Evolutionary conservation across 1,140 invertebrate genomes (phyloP).

Genomic region (Bathynomus jamesi): DNA sequence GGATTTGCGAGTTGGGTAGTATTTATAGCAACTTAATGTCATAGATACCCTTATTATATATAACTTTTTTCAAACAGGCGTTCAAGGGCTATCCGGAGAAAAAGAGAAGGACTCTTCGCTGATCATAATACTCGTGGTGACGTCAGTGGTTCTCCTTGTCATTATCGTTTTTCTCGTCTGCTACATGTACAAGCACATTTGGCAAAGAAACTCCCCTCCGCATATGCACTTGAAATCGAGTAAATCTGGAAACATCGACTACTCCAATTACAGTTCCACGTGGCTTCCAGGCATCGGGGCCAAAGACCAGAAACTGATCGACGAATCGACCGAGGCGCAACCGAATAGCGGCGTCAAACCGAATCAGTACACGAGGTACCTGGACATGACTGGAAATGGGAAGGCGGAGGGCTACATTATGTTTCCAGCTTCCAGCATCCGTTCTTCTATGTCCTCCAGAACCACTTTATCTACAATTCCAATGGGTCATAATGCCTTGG

Average conservation of each 20-base stretch:
- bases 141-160: neutral
- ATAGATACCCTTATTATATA: no score
- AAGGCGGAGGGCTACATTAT: neutral
- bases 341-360: neutral
- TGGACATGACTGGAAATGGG: neutral
- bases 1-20: no score
- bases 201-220: neutral
- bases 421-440: neutral
- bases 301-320: neutral
- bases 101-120: neutral
- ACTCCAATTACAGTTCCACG: neutral
- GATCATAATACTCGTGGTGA: neutral
- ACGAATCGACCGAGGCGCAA: neutral
- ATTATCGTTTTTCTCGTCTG: neutral
- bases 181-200: neutral
- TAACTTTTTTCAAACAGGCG: no score
- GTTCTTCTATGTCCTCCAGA: neutral
- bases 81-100: neutral
- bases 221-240: neutral
- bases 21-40: no score
- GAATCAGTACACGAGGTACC: neutral
- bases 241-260: neutral
- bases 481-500: neutral
- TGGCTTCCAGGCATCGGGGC: neutral
- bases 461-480: neutral